phyloP scores from a whole-genome alignment of 2,888 invertebrate species.

The Barypeithes pellucidus region DNA sequence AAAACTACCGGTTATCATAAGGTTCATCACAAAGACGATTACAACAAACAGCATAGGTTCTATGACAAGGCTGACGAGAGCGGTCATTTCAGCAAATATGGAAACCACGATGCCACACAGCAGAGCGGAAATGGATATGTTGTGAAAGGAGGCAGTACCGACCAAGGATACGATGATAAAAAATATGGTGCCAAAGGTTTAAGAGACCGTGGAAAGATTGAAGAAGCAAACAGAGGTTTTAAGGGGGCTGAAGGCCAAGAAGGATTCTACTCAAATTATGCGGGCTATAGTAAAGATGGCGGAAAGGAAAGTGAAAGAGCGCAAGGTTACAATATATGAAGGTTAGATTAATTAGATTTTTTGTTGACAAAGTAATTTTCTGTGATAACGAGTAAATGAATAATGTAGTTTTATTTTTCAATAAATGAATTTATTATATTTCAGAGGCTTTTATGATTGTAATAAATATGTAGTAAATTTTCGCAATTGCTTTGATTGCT shows the following conservation, averaged over 20 bases:
- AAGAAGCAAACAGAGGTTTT: conserved; percentile 72
- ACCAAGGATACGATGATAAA: conserved; percentile 73
- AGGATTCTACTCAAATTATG: conserved; percentile 73
- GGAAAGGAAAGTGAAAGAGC: conserved; percentile 71
- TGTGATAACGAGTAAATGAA: conserved; percentile 6
- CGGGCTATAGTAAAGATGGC: conserved; percentile 74
- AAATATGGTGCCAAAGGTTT: conserved; percentile 75
- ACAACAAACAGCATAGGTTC: conserved; percentile 84
- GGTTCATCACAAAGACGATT: conserved; percentile 84
- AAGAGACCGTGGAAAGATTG: conserved; percentile 72
- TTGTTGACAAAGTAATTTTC: conserved; percentile 15
- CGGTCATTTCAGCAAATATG: conserved; percentile 78
- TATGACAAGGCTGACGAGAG: conserved; percentile 81
- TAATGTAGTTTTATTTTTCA: background rate
- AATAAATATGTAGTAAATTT: too few species aligned
- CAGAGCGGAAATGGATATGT: conserved; percentile 74
- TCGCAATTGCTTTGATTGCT: too few species aligned
- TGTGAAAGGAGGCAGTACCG: conserved; percentile 74
- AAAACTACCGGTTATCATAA: conserved; percentile 81
- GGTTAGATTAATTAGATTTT: background rate
- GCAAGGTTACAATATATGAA: conserved; percentile 49
- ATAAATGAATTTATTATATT: background rate
- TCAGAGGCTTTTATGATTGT: too few species aligned
- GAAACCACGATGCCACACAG: conserved; percentile 73
- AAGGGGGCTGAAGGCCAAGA: conserved; percentile 75